These are phyloP conservation scores for Caenorhabditis sp. DNA, from an alignment of 2,888 invertebrate genomes.

Conservation along the genomic window DNA sequence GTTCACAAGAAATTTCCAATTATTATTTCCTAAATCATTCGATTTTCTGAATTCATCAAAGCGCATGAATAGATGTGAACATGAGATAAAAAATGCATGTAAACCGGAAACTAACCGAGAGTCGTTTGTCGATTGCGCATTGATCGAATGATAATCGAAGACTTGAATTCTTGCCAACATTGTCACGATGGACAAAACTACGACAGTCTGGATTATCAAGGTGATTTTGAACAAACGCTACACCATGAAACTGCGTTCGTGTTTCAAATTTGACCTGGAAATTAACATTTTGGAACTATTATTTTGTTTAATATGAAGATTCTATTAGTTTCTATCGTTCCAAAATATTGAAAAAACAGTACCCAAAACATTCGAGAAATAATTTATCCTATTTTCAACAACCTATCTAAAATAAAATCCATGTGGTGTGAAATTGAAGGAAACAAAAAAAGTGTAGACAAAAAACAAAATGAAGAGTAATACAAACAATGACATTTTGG, in stretches of 20 bases:
- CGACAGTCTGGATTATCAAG: conserved; percentile 56
- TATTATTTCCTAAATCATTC: background rate
- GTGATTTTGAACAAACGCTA: conserved; percentile 65
- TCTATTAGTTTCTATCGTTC: background rate
- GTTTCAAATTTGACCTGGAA: conserved; percentile 66
- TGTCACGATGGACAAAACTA: conserved; percentile 15
- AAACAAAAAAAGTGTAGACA: too few species aligned
- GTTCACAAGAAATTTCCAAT: background rate
- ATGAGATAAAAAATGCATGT: background rate
- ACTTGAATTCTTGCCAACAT: conserved; percentile 39
- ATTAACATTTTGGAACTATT: background rate
- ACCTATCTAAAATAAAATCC: too few species aligned
- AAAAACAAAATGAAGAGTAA: too few species aligned
- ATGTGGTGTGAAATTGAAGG: too few species aligned
- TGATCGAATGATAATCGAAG: conserved; percentile 60
- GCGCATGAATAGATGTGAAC: background rate
- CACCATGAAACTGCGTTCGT: conserved; percentile 59
- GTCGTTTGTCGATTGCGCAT: conserved; percentile 60
- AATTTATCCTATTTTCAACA: too few species aligned
- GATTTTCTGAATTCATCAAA: too few species aligned
- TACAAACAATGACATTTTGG: too few species aligned
- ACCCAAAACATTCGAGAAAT: too few species aligned
- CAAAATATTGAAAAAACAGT: too few species aligned
- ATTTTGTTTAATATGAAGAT: too few species aligned
- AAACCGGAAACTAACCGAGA: conserved; percentile 46